These are phyloP conservation scores for Norana najaformis DNA, from an alignment of 2,888 invertebrate genomes.

Conservation along the genomic window DNA sequence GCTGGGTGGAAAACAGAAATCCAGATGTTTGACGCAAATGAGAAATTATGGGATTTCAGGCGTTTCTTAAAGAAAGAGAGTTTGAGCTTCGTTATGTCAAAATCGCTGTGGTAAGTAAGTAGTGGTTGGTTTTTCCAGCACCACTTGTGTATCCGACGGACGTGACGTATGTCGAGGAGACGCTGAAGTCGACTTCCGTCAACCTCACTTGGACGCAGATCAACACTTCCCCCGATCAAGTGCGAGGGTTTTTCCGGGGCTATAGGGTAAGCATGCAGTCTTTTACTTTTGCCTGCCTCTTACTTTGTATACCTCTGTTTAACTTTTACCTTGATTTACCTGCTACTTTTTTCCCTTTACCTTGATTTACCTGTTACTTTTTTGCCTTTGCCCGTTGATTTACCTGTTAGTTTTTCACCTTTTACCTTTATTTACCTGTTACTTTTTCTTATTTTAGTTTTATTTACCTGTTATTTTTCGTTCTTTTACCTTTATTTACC, in stretches of 20 bases:
- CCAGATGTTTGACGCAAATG: too few species aligned
- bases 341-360: background rate
- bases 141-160: slow-evolving; percentile 40
- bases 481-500: background rate
- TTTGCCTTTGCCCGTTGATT: background rate
- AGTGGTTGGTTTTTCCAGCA: slow-evolving; percentile 39
- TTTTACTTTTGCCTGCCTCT: background rate
- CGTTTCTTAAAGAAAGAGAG: too few species aligned
- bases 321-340: too few species aligned
- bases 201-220: slow-evolving; percentile 49
- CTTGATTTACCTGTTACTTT: background rate
- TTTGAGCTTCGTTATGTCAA: background rate
- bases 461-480: too few species aligned
- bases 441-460: too few species aligned
- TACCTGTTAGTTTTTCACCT: too few species aligned
- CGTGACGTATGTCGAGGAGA: slow-evolving; percentile 33
- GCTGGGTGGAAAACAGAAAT: too few species aligned
- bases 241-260: slow-evolving; percentile 57
- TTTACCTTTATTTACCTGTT: too few species aligned
- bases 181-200: slow-evolving; percentile 47
- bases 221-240: slow-evolving; percentile 68
- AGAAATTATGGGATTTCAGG: too few species aligned
- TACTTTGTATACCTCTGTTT: too few species aligned
- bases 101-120: too few species aligned
- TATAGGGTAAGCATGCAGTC: slow-evolving; percentile 52